Evolutionary conservation across 2,113 vertebrate genomes (phyloP).

Genomic region (Ciconia stormi): DNA sequence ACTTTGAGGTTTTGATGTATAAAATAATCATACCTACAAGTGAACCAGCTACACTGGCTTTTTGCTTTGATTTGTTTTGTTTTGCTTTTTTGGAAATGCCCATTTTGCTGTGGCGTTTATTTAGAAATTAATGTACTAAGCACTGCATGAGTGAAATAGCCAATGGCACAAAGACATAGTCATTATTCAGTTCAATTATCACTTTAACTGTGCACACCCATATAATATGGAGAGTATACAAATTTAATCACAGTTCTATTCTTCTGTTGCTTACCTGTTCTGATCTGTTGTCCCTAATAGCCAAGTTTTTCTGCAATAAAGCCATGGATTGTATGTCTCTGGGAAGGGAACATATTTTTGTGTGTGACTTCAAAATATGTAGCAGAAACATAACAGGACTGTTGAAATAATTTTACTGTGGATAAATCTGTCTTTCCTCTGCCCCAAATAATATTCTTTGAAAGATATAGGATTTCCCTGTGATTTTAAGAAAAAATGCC

Average conservation of each 20-base stretch:
- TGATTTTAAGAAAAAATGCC: background rate
- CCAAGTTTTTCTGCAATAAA: background rate
- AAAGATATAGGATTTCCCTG: background rate
- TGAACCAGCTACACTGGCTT: rapidly evolving
- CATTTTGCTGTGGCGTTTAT: background rate
- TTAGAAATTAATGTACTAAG: background rate
- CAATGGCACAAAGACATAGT: background rate
- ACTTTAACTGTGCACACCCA: background rate
- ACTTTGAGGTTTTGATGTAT: background rate
- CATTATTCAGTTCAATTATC: background rate
- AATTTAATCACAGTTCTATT: background rate
- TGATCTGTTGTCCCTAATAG: background rate
- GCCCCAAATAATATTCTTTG: background rate
- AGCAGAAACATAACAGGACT: background rate
- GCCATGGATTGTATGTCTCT: background rate
- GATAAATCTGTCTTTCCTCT: background rate
- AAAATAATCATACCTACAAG: background rate
- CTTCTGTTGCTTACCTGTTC: background rate
- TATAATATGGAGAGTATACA: background rate
- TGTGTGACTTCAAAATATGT: background rate
- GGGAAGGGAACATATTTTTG: background rate
- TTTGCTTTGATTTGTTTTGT: background rate
- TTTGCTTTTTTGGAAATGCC: background rate
- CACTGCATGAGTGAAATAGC: background rate
- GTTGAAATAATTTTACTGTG: background rate